A percentile compares a stretch with the other conserved stretches of the same genome.
Evolutionary conservation across 2,888 invertebrate genomes (phyloP).

Genomic region (Lamellibrachia columna): DNA sequence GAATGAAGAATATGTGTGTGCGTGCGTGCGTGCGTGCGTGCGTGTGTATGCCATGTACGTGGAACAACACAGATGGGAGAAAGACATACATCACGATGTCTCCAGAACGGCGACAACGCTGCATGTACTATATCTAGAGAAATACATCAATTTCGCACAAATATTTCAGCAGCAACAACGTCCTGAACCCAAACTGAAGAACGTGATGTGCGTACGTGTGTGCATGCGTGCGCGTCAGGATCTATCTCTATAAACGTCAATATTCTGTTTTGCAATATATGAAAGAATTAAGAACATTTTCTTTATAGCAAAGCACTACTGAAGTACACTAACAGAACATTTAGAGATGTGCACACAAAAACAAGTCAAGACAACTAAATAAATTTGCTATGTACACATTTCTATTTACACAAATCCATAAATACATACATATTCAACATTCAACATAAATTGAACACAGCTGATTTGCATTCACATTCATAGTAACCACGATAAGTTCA

Average conservation of each 20-base stretch:
- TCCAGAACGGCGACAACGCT: too few species aligned
- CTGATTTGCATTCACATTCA: slow-evolving; percentile 20
- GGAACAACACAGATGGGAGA: too few species aligned
- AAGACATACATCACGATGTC: too few species aligned
- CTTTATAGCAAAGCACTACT: slow-evolving; percentile 17
- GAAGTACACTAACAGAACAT: slow-evolving; percentile 8
- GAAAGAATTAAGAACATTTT: not conserved
- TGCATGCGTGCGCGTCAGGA: not conserved
- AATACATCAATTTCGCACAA: too few species aligned
- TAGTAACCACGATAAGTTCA: not conserved
- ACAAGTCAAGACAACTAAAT: slow-evolving; percentile 20
- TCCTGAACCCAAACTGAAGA: too few species aligned
- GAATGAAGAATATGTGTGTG: not conserved
- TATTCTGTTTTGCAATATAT: not conserved
- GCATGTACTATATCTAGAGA: too few species aligned
- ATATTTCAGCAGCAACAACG: too few species aligned
- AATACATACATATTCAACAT: slow-evolving; percentile 20
- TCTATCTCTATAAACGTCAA: not conserved
- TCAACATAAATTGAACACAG: slow-evolving; percentile 7
- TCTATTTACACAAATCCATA: slow-evolving; percentile 22
- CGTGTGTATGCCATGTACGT: not conserved
- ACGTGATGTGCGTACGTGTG: not conserved
- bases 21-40: not conserved
- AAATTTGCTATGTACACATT: not conserved
- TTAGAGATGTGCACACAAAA: slow-evolving; percentile 22